phyloP scores from a whole-genome alignment of 1,140 invertebrate genomes.

The Helicorthomorpha holstii region DNA sequence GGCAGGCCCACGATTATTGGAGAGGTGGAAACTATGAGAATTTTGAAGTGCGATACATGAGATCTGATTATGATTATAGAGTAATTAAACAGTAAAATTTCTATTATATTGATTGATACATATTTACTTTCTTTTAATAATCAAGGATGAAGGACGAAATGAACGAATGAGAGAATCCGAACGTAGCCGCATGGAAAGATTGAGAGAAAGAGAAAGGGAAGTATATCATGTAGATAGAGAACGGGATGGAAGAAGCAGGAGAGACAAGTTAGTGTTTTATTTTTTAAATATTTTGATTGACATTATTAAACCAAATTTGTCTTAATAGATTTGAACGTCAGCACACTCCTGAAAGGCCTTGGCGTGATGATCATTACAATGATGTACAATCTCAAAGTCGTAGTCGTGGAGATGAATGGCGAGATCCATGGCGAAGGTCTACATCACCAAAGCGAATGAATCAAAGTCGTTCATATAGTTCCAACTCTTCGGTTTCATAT shows the following conservation, averaged over 20 bases:
- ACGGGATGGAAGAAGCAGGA: not conserved
- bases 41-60: conserved; percentile 28
- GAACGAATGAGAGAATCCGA: not conserved
- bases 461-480: conserved; percentile 17
- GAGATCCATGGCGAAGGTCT: conserved; percentile 57
- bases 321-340: not conserved
- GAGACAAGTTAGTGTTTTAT: not conserved
- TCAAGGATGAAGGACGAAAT: not conserved
- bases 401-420: conserved; percentile 55
- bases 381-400: conserved; percentile 5
- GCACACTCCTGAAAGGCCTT: conserved; percentile 9
- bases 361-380: conserved; percentile 9
- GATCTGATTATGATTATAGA: conserved; percentile 6
- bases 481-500: conserved; percentile 21
- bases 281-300: not conserved
- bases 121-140: not conserved
- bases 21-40: conserved; percentile 27
- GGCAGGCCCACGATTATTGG: conserved; percentile 14
- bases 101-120: no score
- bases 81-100: not conserved
- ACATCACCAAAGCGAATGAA: conserved; percentile 21
- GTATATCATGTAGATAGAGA: not conserved
- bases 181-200: not conserved
- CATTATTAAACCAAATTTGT: not conserved
- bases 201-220: not conserved